Evolutionary conservation across 2,888 invertebrate species (phyloP), one percentile per base, ranked within the genome.

Genomic region (Mythimna impura): DNA sequence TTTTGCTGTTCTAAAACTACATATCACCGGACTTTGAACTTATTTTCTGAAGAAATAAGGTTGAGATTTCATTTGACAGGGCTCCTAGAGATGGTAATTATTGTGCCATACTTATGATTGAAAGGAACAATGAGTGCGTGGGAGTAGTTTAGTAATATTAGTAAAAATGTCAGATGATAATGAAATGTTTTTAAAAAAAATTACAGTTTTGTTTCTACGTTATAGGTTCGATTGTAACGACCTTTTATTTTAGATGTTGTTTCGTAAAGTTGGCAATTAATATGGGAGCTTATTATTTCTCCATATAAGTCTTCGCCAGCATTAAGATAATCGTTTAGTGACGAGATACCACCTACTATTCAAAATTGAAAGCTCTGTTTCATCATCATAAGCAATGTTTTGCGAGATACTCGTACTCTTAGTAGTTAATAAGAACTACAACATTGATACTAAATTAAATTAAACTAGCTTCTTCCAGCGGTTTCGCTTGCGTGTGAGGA

Each of bases 121-220:
- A 88, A 86, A 70, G 72, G 85, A 90, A 93, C 93, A 94, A 94
- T 93, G 86, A 87, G 20, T 76, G 88, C 86, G 94, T 94, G 83
- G 94, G 94, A 86, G 93, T 86, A 81, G 82, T 89, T 91, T 89
- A 89, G 92, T 92, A 92, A 92, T 89, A 85, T 88, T 86, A 86
- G 85, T 91, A 93, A 86, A 94, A 94, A 93, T 92, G 89, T 88
- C 92, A 91, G 89, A 84, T 78, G 86, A 82, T 87, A 89, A 86
- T 80, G 73, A 75, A 81, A 80, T 70, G 66, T 84, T 85, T 89
- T 87, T 82, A 40, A 68, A 80, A 84, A 87, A 89, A 87, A 87
- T 86, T 78, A 85, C 76, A 76, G 81, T 86, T 86, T 83, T 76
- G 73, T 76, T 50, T 78, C 64, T 68, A n/a, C 43, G 65, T 64